Evolutionary conservation across 2,113 vertebrate genomes (phyloP).

Genomic region (Lanius ludovicianus): DNA sequence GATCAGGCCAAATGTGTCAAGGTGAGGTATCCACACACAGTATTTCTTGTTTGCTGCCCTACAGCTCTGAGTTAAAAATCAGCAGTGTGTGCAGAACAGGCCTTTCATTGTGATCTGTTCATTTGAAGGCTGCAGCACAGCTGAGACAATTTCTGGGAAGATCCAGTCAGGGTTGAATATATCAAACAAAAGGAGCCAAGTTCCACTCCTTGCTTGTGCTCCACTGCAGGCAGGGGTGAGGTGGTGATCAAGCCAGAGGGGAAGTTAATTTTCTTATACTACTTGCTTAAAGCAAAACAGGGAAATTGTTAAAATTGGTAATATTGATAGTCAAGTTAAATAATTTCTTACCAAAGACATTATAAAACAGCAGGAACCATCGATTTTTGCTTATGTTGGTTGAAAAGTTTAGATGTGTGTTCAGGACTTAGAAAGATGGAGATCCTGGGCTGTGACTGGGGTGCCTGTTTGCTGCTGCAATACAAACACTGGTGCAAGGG

Average conservation of each 20-base stretch:
- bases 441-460: neutral
- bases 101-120: neutral
- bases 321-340: neutral
- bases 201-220: neutral
- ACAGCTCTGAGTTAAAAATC: neutral
- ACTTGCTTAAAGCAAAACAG: neutral
- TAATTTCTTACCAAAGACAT: neutral
- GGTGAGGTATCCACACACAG: neutral
- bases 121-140: neutral
- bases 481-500: neutral
- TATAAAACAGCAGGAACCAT: neutral
- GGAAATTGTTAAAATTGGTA: neutral
- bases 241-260: neutral
- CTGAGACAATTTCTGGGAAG: neutral
- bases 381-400: neutral
- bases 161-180: neutral
- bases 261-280: neutral
- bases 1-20: neutral
- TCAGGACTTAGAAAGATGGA: neutral
- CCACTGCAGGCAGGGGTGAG: fast-evolving
- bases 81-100: neutral
- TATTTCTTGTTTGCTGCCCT: neutral
- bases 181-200: neutral
- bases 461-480: neutral
- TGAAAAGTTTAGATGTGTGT: neutral